phyloP scores from a whole-genome alignment of 2,113 vertebrate genomes.

The Scortum barcoo region DNA sequence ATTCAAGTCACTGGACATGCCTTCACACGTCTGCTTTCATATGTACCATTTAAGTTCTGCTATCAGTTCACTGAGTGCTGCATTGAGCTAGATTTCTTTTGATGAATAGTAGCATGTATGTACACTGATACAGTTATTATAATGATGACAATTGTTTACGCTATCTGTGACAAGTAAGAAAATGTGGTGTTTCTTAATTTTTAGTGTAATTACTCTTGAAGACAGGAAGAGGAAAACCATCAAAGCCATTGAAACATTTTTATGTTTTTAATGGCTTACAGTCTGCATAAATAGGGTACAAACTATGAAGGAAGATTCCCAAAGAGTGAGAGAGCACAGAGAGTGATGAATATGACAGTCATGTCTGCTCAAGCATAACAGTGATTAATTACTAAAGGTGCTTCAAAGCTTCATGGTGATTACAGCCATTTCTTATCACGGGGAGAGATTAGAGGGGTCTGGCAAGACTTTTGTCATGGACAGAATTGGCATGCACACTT shows the following conservation, averaged over 20 bases:
- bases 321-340: constrained; percentile 12
- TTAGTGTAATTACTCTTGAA: not conserved
- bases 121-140: not conserved
- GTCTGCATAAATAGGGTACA: not conserved
- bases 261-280: not conserved
- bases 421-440: constrained; percentile 51
- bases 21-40: not conserved
- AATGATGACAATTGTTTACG: not conserved
- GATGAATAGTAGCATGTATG: not conserved
- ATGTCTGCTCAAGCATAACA: constrained; percentile 45
- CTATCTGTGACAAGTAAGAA: not conserved
- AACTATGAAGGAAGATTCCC: not conserved
- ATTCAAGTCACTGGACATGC: not conserved
- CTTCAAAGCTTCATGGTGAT: constrained; percentile 57
- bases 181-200: not conserved
- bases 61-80: not conserved
- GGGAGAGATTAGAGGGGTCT: constrained; percentile 25
- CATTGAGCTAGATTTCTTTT: not conserved
- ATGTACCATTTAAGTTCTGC: not conserved
- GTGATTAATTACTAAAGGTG: constrained; percentile 63
- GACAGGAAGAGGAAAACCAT: not conserved
- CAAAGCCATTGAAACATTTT: not conserved
- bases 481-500: constrained; percentile 49
- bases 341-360: constrained; percentile 53
- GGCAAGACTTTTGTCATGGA: constrained; percentile 51